Evolutionary conservation across 1,140 invertebrate genomes (phyloP).

Genomic region (Cardiocondyla obscurior): DNA sequence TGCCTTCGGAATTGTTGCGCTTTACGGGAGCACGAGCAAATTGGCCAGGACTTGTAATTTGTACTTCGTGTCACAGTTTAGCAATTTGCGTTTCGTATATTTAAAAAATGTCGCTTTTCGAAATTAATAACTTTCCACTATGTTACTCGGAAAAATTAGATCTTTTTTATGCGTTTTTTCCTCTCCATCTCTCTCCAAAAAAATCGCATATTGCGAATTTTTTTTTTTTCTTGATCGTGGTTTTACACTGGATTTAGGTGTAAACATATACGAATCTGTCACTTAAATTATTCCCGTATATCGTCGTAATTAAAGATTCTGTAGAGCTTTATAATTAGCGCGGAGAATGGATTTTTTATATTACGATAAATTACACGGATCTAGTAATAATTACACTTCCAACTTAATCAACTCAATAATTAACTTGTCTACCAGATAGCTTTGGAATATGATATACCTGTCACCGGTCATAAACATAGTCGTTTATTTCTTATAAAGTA

Average conservation of each 20-base stretch:
- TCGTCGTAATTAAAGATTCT: constrained; percentile 12
- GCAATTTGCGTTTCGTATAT: not conserved
- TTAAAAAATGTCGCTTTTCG: not conserved
- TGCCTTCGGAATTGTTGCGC: not conserved
- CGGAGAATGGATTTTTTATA: constrained; percentile 6
- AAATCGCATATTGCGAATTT: not conserved
- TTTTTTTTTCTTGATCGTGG: not conserved
- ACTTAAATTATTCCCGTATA: constrained; percentile 1
- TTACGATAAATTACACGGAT: constrained; percentile 22
- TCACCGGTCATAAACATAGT: not conserved
- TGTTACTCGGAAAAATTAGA: not conserved
- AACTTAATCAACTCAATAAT: constrained; percentile 40
- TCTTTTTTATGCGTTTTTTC: not conserved
- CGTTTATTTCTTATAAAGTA: constrained; percentile 14
- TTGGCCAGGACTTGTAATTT: not conserved
- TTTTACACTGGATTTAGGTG: not conserved
- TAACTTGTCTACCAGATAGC: constrained; percentile 25
- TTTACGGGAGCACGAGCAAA: not conserved
- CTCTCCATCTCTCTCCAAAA: too few species aligned
- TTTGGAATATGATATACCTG: not conserved
- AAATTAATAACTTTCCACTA: not conserved
- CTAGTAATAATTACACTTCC: constrained; percentile 29
- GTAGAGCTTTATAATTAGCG: constrained; percentile 1
- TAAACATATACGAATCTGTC: not conserved
- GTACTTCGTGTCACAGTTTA: not conserved